Base-by-base conservation (phyloP, 2,888 invertebrate species). In the Gryllus longicercus region DNA sequence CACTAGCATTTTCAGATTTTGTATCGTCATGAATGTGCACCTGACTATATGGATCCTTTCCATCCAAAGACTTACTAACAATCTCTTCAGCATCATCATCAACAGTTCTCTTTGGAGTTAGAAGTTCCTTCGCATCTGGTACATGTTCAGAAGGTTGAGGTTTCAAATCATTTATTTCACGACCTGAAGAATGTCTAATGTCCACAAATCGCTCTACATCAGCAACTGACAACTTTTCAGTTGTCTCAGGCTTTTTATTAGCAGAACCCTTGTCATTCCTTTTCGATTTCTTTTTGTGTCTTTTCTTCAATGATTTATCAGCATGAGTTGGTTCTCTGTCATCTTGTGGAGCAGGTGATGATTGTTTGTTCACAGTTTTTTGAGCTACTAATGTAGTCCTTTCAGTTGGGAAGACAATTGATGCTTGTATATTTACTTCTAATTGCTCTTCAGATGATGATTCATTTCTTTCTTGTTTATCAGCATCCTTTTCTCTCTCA, bases 351-450 rank as follows among this genome's bases (percentile, higher is more conserved):
- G 78, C 74, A 76, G 77, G 82, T 38, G 75, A 78, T 49, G 76
- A 63, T 16, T 63, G 50, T 63, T 23, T 49, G 14, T 74, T 79
- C n/a, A 75, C 14, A 12, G 76, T 74, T 87, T 87, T 76, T 89
- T 89, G 51, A 86, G 85, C 83, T 88, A 88, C 82, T 87, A 88
- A 83, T 88, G 89, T 2, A 86, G 84, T 83, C 88, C 88, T 49
- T 86, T 82, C 49, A 38, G 82, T 80, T 25, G 90, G 90, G 81
- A 92, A 89, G 0, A 90, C 88, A 25, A 91, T 89, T 81, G 90
- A 89, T 74, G 91, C 90, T 84, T 90, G 87, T 50, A 92, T 88
- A 83, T 91, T 90, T n/a, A 92, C 88, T 88, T 92, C 91, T 83
- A 90, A 91, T 18, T 89, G 88, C 83, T 90, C 90, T 82, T 90